Conservation (phyloP, 2,797 vertebrate species). For the Sarcoramphus papa region DNA sequence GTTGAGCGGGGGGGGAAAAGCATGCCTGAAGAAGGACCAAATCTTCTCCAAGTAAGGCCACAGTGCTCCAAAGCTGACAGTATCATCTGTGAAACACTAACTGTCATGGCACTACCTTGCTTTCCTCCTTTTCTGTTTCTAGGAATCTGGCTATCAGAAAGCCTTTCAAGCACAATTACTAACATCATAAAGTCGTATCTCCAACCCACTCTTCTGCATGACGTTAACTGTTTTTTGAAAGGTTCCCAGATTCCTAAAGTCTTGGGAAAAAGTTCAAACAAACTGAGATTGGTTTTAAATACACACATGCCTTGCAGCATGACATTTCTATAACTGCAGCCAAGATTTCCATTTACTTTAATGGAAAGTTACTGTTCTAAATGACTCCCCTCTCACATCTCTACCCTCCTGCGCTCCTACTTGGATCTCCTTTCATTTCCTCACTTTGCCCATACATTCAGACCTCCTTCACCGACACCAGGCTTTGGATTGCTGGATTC, state of each 20-base stretch:
- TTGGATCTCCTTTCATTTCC: neutral
- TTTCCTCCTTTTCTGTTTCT: neutral
- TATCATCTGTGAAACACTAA: neutral
- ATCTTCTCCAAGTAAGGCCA: neutral
- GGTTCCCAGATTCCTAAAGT: neutral
- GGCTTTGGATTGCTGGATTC: neutral
- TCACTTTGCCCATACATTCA: neutral
- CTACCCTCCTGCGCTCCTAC: neutral
- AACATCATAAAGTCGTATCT: neutral
- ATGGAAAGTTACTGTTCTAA: neutral
- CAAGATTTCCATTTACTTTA: neutral
- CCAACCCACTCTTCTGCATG: neutral
- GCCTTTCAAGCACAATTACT: neutral
- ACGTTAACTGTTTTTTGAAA: neutral
- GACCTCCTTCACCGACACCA: neutral
- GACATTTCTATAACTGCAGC: neutral
- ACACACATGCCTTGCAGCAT: neutral
- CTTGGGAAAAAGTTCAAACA: neutral
- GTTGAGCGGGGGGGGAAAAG: fast-evolving
- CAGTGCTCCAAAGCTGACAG: neutral
- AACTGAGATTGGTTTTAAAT: neutral
- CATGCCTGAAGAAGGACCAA: neutral
- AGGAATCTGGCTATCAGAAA: neutral
- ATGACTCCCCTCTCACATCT: neutral
- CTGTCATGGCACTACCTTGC: neutral